Conservation (phyloP, 2,888 invertebrate genomes). For the Patella ulyssiponensis region DNA sequence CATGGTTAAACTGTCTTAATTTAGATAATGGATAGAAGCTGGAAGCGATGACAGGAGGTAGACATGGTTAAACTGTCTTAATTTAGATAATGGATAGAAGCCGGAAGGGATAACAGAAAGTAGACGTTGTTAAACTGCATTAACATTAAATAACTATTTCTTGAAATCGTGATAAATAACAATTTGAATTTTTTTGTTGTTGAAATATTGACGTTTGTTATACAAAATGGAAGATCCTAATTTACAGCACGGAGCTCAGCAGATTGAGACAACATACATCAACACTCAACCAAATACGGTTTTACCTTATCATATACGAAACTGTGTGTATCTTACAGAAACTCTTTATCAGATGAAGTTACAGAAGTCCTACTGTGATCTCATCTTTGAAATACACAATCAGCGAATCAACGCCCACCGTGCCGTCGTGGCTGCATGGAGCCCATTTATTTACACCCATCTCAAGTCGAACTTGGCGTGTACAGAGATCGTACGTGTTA, state of each 20-base stretch:
- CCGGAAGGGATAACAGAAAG: too few relatives aligned
- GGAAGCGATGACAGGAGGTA: too few relatives aligned
- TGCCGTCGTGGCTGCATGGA: conserved; percentile 78
- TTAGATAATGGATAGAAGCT: too few relatives aligned
- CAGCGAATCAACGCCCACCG: conserved; percentile 78
- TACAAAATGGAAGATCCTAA: not conserved
- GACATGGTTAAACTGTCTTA: too few relatives aligned
- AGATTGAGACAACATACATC: conserved; percentile 2
- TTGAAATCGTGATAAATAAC: too few relatives aligned
- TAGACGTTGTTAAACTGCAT: too few relatives aligned
- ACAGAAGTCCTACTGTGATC: conserved; percentile 77
- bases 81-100: too few relatives aligned
- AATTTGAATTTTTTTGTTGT: too few relatives aligned
- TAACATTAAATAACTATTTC: too few relatives aligned
- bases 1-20: too few relatives aligned
- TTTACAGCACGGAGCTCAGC: not conserved
- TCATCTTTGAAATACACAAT: conserved; percentile 77
- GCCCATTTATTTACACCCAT: conserved; percentile 79
- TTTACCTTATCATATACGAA: not conserved
- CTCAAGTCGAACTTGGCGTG: conserved; percentile 69
- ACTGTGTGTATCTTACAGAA: conserved; percentile 26
- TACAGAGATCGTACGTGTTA: conserved; percentile 34
- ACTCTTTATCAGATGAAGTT: conserved; percentile 70
- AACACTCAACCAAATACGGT: conserved; percentile 21
- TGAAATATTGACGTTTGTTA: too few relatives aligned